Evolutionary conservation across 2,113 vertebrate genomes (phyloP), one percentile per base, ranked within the genome.

Genomic region (Steatornis caripensis): DNA sequence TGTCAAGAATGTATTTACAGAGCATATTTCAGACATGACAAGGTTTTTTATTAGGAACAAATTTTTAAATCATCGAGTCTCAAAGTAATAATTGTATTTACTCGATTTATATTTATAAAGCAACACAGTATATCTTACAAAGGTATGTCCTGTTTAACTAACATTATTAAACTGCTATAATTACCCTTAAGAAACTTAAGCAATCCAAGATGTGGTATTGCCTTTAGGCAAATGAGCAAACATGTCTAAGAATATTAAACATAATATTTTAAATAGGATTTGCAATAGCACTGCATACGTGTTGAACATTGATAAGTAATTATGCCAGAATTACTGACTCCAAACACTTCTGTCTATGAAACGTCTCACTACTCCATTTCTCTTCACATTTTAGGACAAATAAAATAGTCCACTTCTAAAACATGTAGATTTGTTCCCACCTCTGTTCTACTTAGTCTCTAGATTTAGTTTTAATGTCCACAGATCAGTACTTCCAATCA

Each of bases 81-180:
- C 92, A 94, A 86, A 94, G 27, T 68, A 48, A 76, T 88, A 96
- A 92, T 61, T 94, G 7, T 69, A 91, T 96, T 97, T 97, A 87
- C 58, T 76, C 84, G 55, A 93, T 92, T 95, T 89, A 39, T 94
- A 92, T 94, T 96, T 97, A 88, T 93, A 94, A 96, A 96, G 71
- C 29, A 94, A 88, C 36, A 75, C 72, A 87, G 41, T 82, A 30
- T 83, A 57, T 94, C 51, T 48, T 14, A 46, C 62, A 89, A 95
- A 97, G 77, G 43, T 94, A 97, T 62, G 77, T 82, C 27, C 34
- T 72, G 58, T 93, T 76, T 87, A 95, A 71, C 23, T 82, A 82
- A 62, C 13, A 32, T 84, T 92, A 88, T 60, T 89, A 85, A 96
- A 94, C 79, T 93, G 55, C 76, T 97, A 24, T 89, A 97, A 97